These are phyloP conservation scores for Dilophus febrilis DNA, from an alignment of 2,888 invertebrate genomes.

Conservation along the genomic window DNA sequence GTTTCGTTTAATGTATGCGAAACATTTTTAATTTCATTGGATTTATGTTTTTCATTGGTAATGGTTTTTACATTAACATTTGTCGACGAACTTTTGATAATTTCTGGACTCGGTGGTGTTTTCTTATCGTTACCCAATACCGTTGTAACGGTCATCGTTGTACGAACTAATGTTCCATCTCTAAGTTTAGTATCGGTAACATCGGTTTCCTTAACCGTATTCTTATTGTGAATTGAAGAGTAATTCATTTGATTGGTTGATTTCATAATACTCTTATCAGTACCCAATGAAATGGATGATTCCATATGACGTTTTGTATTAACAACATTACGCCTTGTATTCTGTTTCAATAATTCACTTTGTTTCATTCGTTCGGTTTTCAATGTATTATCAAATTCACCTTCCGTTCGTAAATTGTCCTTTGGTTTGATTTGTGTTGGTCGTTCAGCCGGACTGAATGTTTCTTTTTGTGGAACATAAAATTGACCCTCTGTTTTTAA, in stretches of 20 bases:
- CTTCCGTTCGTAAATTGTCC: conserved; percentile 38
- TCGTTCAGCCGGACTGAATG: conserved; percentile 14
- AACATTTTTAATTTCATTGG: conserved; percentile 16
- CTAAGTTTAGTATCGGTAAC: conserved; percentile 30
- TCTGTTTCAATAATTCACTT: conserved; percentile 32
- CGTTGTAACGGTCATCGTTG: conserved; percentile 33
- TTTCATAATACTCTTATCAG: conserved; percentile 34
- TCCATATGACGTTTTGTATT: conserved; percentile 45
- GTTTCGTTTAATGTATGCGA: conserved; percentile 3
- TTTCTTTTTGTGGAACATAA: conserved; percentile 20
- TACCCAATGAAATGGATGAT: conserved; percentile 46
- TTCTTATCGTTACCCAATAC: conserved; percentile 20
- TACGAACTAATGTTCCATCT: conserved; percentile 37
- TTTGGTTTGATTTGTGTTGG: conserved; percentile 22
- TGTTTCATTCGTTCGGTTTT: neutral
- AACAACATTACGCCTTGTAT: conserved; percentile 27
- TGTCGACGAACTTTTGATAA: conserved; percentile 18
- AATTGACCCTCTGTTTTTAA: conserved; percentile 38
- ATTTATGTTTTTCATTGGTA: conserved; percentile 19
- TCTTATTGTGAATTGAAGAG: conserved; percentile 30
- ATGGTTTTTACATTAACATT: conserved; percentile 2
- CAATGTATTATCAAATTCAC: conserved; percentile 29
- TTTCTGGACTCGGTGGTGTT: conserved; percentile 24
- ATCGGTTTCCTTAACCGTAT: conserved; percentile 25
- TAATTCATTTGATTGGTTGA: conserved; percentile 43